Percentiles rank a stretch among this genome's conserved stretches.
Conservation (phyloP, 2,113 vertebrate genomes). For the Podarcis cretensis region DNA sequence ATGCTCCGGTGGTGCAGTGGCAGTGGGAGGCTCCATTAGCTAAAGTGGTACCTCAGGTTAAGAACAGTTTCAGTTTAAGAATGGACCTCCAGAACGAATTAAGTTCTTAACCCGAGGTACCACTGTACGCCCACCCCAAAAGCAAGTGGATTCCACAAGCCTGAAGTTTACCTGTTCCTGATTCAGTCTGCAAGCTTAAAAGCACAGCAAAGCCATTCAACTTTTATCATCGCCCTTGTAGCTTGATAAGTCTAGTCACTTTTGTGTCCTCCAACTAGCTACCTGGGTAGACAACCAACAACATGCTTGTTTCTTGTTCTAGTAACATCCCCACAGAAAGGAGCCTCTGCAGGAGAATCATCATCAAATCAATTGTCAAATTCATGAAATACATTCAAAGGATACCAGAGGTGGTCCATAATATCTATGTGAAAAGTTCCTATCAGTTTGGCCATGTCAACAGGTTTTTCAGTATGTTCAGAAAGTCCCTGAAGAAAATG, state of each 20-base stretch:
- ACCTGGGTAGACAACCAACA: neutral
- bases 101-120: too few relatives aligned
- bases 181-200: neutral
- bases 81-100: too few relatives aligned
- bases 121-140: too few relatives aligned
- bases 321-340: neutral
- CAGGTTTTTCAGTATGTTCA: neutral
- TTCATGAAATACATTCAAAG: neutral
- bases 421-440: neutral
- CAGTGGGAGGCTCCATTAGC: too few relatives aligned
- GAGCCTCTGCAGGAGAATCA: constrained; percentile 24
- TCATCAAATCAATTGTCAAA: neutral
- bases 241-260: rapidly evolving
- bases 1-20: too few relatives aligned
- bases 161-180: neutral
- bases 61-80: too few relatives aligned
- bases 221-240: neutral
- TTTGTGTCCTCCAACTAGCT: neutral
- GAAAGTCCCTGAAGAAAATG: neutral
- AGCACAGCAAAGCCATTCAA: neutral
- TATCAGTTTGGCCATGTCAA: neutral
- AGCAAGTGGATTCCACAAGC: neutral
- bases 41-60: too few relatives aligned
- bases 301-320: neutral
- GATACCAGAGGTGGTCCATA: neutral